Conservation (phyloP, 2,113 vertebrate genomes). For the Cairina moschata region DNA sequence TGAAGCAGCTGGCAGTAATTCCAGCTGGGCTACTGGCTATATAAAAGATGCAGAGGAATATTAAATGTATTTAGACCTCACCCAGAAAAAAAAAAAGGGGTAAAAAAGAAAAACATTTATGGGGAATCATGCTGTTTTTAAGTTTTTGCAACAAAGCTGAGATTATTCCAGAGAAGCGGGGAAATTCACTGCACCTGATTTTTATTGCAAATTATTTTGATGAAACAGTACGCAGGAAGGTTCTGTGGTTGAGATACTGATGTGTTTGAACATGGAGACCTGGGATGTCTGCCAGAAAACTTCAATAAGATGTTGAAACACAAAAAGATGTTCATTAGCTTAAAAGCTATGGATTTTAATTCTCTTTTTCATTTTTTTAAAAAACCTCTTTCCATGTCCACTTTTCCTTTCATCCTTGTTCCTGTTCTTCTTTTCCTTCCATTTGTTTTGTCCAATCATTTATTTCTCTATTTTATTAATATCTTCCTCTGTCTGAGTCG, state of each 20-base stretch:
- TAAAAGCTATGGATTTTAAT: constrained; percentile 33
- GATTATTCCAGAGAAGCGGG: neutral
- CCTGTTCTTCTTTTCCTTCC: neutral
- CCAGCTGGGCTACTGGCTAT: neutral
- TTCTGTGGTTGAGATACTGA: neutral
- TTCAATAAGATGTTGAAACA: constrained; percentile 15
- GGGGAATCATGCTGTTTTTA: neutral
- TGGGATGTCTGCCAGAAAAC: constrained; percentile 15
- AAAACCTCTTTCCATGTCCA: neutral
- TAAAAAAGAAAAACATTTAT: neutral
- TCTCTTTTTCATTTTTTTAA: constrained; percentile 17
- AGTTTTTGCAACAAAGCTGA: neutral
- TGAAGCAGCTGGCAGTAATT: neutral
- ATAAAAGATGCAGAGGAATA: neutral
- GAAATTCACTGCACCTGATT: neutral
- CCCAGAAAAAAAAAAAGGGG: neutral
- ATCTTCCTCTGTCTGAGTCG: neutral
- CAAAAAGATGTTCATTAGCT: constrained; percentile 16
- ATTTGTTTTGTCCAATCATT: neutral
- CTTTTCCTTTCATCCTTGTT: neutral
- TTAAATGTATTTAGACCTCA: neutral
- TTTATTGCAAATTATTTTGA: neutral
- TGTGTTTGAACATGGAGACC: neutral
- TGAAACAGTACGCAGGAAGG: neutral
- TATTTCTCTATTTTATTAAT: neutral